phyloP scores from a whole-genome alignment of 2,888 invertebrate species.

The Cancer borealis region DNA sequence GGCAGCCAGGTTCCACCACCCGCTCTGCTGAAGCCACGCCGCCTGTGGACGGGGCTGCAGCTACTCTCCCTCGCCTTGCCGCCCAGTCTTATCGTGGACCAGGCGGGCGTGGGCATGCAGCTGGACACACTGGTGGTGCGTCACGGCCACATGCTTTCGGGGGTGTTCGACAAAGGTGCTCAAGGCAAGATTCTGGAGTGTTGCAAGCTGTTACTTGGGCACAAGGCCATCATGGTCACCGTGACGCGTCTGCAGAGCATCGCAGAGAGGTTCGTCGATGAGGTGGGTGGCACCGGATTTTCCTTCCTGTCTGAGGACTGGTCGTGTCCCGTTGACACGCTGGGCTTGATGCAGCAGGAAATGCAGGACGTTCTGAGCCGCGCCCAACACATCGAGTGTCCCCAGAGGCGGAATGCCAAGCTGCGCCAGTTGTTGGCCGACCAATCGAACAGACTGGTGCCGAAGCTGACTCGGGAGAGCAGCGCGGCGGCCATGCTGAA shows the following conservation, averaged over 20 bases:
- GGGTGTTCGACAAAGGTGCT: conserved; percentile 5
- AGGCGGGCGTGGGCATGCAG: background rate
- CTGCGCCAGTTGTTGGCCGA: background rate
- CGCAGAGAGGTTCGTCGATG: background rate
- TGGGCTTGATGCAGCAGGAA: background rate
- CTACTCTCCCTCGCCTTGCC: conserved; percentile 49
- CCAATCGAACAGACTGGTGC: background rate
- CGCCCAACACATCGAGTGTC: background rate
- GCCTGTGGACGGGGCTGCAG: conserved; percentile 48
- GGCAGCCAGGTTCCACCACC: background rate
- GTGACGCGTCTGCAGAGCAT: conserved; percentile 25
- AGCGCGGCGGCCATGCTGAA: conserved; percentile 42
- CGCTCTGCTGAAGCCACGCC: background rate
- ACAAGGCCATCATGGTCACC: background rate
- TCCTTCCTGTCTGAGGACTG: conserved; percentile 22
- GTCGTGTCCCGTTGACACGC: background rate
- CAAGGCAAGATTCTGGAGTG: conserved; percentile 13
- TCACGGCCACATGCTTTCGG: conserved; percentile 42
- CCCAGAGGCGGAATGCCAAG: background rate
- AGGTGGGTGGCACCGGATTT: background rate
- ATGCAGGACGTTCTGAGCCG: background rate
- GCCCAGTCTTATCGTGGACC: background rate
- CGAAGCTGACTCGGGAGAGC: background rate
- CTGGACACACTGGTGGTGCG: conserved; percentile 42
- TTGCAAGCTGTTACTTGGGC: conserved; percentile 26